phyloP scores from a whole-genome alignment of 2,888 invertebrate species.

The Lissonota sp. region DNA sequence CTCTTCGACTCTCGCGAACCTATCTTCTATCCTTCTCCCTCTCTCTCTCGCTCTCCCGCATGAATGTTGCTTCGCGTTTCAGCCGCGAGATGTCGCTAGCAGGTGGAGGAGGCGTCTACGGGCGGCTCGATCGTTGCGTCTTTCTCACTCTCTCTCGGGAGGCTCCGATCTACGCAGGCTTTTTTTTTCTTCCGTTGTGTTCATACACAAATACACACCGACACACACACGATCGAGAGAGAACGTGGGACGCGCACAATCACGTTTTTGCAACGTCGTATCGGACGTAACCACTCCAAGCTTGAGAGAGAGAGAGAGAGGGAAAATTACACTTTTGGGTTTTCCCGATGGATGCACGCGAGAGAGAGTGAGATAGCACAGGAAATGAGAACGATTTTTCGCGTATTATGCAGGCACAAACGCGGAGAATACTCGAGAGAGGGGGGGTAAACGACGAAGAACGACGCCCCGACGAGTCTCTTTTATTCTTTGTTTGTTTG shows the following conservation, averaged over 20 bases:
- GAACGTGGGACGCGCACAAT: slow-evolving; percentile 53
- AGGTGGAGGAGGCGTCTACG: slow-evolving; percentile 22
- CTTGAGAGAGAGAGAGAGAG: background rate
- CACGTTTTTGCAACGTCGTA: slow-evolving; percentile 4
- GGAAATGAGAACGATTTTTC: slow-evolving; percentile 55
- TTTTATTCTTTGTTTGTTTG: background rate
- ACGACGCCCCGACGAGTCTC: slow-evolving; percentile 1
- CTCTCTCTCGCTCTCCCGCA: slow-evolving; percentile 31
- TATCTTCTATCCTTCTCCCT: slow-evolving; percentile 30
- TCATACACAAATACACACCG: slow-evolving; percentile 34
- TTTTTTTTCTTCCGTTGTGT: slow-evolving; percentile 46
- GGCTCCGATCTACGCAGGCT: slow-evolving; percentile 48
- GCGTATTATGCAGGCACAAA: slow-evolving; percentile 43
- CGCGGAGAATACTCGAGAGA: background rate
- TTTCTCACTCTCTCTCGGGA: slow-evolving; percentile 51
- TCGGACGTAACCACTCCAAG: no score
- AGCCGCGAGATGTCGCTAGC: slow-evolving; percentile 17
- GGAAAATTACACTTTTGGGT: background rate
- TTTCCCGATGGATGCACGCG: no score
- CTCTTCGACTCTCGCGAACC: slow-evolving; percentile 27
- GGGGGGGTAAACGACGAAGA: slow-evolving; percentile 3
- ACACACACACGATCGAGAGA: slow-evolving; percentile 34
- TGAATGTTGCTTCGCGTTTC: slow-evolving; percentile 27
- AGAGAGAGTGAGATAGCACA: slow-evolving; percentile 26
- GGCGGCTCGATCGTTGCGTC: background rate